Base-by-base conservation (phyloP, 2,888 invertebrate genomes). In the Tupiocoris notatus region DNA sequence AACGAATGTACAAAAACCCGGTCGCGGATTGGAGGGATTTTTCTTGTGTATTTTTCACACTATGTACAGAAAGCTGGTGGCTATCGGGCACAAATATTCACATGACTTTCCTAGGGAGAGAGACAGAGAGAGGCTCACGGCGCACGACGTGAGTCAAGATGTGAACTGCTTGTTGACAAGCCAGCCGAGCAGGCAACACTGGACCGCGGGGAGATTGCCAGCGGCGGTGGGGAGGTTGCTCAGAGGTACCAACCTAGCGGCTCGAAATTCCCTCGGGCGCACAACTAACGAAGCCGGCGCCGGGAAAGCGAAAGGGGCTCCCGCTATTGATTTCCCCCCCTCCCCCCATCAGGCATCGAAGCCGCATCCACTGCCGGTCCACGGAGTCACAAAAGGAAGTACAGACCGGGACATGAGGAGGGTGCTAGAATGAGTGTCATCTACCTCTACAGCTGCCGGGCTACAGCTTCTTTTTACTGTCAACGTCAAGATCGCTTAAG, bases 121-220 rank as follows among this genome's bases (percentile, higher is more conserved):
- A 54, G 61, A 54, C 39, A 23, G 39, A 39, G 39, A 12, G 39
- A 39, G 39, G 39, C 39, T 39, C 39, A 39, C 39, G 39, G 39
- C 39, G 39, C 39, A 12, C 39, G 39, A 39, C 39, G 39, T 39
- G 39, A 39, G 39, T 7, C 39, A 39, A 12, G 39, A 39, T 12
- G 39, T 39, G 39, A 39, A 12, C 39, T 39, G 39, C 39, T 39
- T 39, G 39, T 39, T 39, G 25, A 71, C 20, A 22, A 61, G 22
- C 71, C 25, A 62, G 71, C 71, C 61, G n/a, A 71, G 62, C 61
- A 71, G 62, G 71, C 71, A 71, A 71, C 71, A 71, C 71, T 71
- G 65, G 23, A 7, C 22, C 3, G 21, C 9, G 9, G 64, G 75
- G 63, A 24, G 39, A 57, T 56, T 23, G 65, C 57, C 25, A 23